Percentiles rank a stretch among this genome's conserved stretches.
Evolutionary conservation across 2,113 vertebrate genomes (phyloP).

Genomic region (Fregata magnificens): DNA sequence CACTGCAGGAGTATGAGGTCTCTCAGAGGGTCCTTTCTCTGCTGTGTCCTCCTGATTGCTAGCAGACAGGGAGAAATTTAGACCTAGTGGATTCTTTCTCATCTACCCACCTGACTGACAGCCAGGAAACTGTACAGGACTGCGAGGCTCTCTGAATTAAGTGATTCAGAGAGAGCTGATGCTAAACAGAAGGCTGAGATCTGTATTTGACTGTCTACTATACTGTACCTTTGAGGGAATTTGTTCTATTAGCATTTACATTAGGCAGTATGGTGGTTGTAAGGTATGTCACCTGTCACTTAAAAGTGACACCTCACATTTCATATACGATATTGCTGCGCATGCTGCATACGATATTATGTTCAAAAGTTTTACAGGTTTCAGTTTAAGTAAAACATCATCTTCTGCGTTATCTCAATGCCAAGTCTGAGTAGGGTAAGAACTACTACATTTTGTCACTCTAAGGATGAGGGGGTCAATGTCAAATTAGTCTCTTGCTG

Average conservation of each 20-base stretch:
- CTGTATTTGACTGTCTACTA: background rate
- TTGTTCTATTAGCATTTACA: background rate
- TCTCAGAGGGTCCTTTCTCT: background rate
- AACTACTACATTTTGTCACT: background rate
- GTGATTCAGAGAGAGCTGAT: background rate
- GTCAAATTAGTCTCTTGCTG: background rate
- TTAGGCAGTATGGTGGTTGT: background rate
- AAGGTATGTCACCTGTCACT: background rate
- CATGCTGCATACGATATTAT: no score
- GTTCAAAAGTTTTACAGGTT: background rate
- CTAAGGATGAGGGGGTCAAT: background rate
- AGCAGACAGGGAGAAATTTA: background rate
- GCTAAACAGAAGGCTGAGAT: background rate
- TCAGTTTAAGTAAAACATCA: background rate
- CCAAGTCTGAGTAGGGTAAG: background rate
- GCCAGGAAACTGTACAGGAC: background rate
- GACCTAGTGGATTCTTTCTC: background rate
- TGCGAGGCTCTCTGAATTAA: background rate
- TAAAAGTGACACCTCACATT: background rate
- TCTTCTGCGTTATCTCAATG: background rate
- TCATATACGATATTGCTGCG: background rate
- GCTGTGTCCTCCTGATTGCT: background rate
- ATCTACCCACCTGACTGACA: background rate
- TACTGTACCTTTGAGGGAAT: background rate
- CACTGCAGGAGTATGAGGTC: background rate